Conservation (phyloP, 2,888 invertebrate genomes). For the Thysanoteuthis rhombus region DNA sequence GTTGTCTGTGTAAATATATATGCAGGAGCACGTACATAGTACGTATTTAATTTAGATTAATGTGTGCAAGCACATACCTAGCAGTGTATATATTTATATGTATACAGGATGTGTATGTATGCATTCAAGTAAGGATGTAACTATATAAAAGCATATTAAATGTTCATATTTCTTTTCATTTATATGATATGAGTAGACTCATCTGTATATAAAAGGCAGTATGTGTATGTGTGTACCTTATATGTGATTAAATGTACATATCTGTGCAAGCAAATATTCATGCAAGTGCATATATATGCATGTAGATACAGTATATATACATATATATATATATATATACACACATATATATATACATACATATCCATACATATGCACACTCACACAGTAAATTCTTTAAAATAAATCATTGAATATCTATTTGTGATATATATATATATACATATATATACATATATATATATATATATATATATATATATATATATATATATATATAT, state of each 20-base stretch:
- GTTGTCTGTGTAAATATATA: neutral
- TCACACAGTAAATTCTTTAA: neutral
- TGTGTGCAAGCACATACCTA: neutral
- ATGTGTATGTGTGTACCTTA: neutral
- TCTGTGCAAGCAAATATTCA: neutral
- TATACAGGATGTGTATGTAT: neutral
- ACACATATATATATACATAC: neutral
- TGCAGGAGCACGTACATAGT: neutral
- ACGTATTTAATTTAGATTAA: neutral
- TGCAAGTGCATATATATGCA: neutral
- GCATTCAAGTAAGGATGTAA: neutral
- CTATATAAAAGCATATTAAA: neutral
- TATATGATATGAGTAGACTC: neutral
- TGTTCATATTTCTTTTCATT: neutral
- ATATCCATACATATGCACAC: too few relatives aligned
- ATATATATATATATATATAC: neutral
- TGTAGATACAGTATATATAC: neutral
- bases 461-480: neutral
- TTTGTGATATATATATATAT: too few relatives aligned
- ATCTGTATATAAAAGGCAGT: neutral
- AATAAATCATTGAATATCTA: too few relatives aligned
- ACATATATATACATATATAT: neutral
- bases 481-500: too few relatives aligned
- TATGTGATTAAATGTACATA: neutral
- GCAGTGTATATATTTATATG: neutral